Evolutionary conservation across 1,140 invertebrate species (phyloP), one percentile per base, ranked within the genome.

Genomic region (Anastrepha ludens): DNA sequence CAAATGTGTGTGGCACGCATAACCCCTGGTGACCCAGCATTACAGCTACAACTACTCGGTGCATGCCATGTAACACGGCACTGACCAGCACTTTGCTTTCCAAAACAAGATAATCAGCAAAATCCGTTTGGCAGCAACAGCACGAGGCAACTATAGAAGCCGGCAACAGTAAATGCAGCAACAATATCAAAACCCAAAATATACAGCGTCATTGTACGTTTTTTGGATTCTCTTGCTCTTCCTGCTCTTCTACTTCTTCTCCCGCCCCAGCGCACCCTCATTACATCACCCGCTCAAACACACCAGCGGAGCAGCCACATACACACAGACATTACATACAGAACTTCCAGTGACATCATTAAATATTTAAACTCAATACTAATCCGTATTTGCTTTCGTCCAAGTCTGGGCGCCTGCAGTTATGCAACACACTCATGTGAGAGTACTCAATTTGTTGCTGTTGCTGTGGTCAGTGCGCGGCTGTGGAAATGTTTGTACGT

Each of bases 371-470:
- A 41, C 74, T 67, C 44, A 74, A 8, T 7, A 67, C n/a, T 15
- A 74, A 44, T 17, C 17, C 41, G 44, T 74, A 47, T 47, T 74
- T 74, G 70, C 70, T 17, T 74, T 8, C 74, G 7, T 20, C n/a
- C 74, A 74, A 17, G 47, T 9, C 47, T 81, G 47, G 70, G 44
- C 70, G 70, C 70, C 70, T 50, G 70, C 70, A 50, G 70, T 74
- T 74, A 81, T 81, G 74, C 74, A 74, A 74, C 70, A 41, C 70
- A 44, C 17, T 55, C 11, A 55, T 55, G 3, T 47, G 70, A 74
- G 15, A 17, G 41, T 41, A n/a, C 44, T 74, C 4, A 41, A 74
- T 20, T 55, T 81, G 47, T 13, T 55, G 47, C n/a, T 55, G 74
- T 81, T 50, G 47, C 6, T 81, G 47, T 20, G 74, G 47, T 81